Conservation (phyloP, 2,888 invertebrate species). For the Ctena decussata region DNA sequence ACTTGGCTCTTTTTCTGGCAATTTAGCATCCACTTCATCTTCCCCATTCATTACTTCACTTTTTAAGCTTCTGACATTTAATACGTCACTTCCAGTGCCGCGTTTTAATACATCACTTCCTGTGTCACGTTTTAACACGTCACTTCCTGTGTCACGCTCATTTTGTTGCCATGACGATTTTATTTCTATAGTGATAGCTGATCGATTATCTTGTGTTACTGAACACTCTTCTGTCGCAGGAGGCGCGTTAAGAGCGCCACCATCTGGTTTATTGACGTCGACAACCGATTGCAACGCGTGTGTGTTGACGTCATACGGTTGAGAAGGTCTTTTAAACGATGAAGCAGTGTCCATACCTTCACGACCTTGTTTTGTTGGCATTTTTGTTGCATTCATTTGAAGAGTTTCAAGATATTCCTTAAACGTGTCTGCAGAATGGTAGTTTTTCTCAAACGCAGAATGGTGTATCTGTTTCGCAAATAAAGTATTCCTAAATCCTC, state of each 20-base stretch:
- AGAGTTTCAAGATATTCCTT: conserved; percentile 67
- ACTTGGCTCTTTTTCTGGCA: background rate
- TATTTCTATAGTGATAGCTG: conserved; percentile 65
- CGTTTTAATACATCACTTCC: conserved; percentile 5
- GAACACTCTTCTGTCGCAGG: background rate
- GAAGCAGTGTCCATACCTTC: background rate
- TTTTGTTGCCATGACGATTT: conserved; percentile 60
- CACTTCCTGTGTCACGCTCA: conserved; percentile 9
- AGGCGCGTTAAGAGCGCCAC: background rate
- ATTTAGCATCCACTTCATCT: background rate
- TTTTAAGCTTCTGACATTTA: background rate
- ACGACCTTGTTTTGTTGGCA: conserved; percentile 28
- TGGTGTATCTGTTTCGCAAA: conserved; percentile 41
- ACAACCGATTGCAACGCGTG: conserved; percentile 66
- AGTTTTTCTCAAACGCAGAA: conserved; percentile 34
- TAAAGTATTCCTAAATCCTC: conserved; percentile 32
- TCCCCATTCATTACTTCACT: background rate
- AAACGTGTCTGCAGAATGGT: conserved; percentile 69
- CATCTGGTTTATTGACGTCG: conserved; percentile 65
- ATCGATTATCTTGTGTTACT: conserved; percentile 3
- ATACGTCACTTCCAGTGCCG: background rate
- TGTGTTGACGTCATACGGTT: conserved; percentile 59
- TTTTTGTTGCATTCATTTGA: conserved; percentile 44
- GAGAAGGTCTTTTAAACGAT: background rate
- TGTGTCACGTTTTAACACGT: background rate